Evolutionary conservation across 2,888 invertebrate species (phyloP), one percentile per base, ranked within the genome.

Genomic region (Ectobius pallidus): DNA sequence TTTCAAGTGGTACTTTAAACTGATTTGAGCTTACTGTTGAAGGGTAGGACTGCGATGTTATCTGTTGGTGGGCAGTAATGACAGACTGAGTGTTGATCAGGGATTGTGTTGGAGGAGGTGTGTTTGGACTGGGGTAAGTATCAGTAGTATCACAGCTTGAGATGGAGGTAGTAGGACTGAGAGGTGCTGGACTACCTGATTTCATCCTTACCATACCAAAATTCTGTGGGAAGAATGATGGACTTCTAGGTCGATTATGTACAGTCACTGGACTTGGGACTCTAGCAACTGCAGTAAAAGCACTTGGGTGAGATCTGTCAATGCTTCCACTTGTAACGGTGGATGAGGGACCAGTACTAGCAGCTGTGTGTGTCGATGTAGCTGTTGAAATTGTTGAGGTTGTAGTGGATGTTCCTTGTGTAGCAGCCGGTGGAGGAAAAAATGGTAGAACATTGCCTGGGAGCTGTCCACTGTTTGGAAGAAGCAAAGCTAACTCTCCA

Each of bases 401-500:
- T 3, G 84, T 1, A 4, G 65, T 55, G 18, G 34, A 46, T 20
- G 58, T 27, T 27, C 44, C 42, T 39, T 49, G 18, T 34, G 58
- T 20, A 22, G 39, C 27, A 14, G 46, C 9, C 39, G 49, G 72
- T 27, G 58, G 72, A 30, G 63, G 65, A 30, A 71, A 71, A 39
- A 71, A 63, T 6, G 71, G 71, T 83, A 69, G 69, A 71, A 86
- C 81, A 77, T 85, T 85, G 42, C 84, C 85, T 0, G 86, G 85
- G 27, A 84, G 80, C 1, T 80, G 80, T 0, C 82, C 81, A 16
- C 83, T 82, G 76, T 86, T 87, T 0, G 94, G 94, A 71, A 94
- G 81, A 0, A 95, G 90, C 18, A 94, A 84, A 0, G 94, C 94
- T 76, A 94, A 90, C 81, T 93, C 93, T 0, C 94, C 94, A 79